phyloP scores from a whole-genome alignment of 2,797 vertebrate genomes.

The Anolis apletophallus region DNA sequence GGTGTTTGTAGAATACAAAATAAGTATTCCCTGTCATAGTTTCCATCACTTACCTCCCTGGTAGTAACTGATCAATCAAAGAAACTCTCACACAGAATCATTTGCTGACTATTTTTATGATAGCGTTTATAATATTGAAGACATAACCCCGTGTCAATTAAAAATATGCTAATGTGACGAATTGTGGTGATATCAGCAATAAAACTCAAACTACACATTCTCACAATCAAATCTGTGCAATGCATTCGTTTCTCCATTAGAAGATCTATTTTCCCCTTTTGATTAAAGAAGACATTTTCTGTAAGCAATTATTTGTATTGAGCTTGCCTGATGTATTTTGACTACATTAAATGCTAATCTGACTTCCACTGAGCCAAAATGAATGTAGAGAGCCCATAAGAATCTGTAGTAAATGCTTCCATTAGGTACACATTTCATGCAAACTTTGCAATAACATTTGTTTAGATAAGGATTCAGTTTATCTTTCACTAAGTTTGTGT shows the following conservation, averaged over 20 bases:
- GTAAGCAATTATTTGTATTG: slow-evolving; percentile 22
- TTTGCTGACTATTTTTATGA: neutral
- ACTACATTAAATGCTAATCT: slow-evolving; percentile 32
- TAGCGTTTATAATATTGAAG: neutral
- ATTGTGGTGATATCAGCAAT: neutral
- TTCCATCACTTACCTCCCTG: neutral
- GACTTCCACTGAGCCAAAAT: slow-evolving; percentile 34
- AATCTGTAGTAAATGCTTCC: neutral
- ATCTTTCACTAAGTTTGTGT: neutral
- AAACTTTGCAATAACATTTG: neutral
- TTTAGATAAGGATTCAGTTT: slow-evolving; percentile 1
- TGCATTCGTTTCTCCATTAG: neutral
- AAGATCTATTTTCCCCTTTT: neutral
- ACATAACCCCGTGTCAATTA: neutral
- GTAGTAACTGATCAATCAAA: too few relatives aligned
- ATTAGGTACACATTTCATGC: slow-evolving; percentile 1
- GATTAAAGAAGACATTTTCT: slow-evolving; percentile 1
- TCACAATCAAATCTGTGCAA: neutral
- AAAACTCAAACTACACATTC: neutral
- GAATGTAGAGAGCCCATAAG: neutral
- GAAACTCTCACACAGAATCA: neutral
- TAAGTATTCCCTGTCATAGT: neutral
- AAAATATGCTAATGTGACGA: neutral
- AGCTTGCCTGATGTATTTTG: slow-evolving; percentile 12
- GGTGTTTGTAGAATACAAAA: neutral